Evolutionary conservation across 2,797 vertebrate genomes (phyloP).

Genomic region (Sebastes cheni): DNA sequence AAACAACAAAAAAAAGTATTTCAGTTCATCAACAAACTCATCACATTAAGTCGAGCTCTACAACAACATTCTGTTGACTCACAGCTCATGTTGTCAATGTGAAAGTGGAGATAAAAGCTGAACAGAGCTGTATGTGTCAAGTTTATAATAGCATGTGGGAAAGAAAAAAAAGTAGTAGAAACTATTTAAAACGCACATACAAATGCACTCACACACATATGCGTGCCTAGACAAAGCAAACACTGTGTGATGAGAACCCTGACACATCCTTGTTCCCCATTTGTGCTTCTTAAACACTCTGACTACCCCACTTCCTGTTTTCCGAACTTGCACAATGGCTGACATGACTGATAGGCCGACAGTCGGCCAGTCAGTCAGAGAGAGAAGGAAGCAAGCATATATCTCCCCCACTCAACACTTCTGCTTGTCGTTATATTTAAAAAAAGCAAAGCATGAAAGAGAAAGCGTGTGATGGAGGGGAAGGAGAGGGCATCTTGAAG

Average conservation of each 20-base stretch:
- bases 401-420: background rate
- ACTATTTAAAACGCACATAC: background rate
- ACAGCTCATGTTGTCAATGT: background rate
- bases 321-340: constrained; percentile 10
- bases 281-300: constrained; percentile 16
- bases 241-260: background rate
- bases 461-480: no score
- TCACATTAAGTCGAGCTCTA: background rate
- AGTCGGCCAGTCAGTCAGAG: background rate
- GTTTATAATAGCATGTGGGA: background rate
- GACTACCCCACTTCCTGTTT: constrained; percentile 60
- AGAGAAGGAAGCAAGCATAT: background rate
- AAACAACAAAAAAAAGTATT: background rate
- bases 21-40: background rate
- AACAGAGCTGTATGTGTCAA: background rate
- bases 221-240: background rate
- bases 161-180: background rate
- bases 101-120: constrained; percentile 1
- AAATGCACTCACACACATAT: background rate
- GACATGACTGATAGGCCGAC: background rate
- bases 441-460: background rate
- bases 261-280: constrained; percentile 12
- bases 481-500: background rate
- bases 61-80: background rate
- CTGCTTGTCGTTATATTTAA: background rate